Evolutionary conservation across 2,113 vertebrate genomes (phyloP).

Genomic region (Corythaeola cristata): DNA sequence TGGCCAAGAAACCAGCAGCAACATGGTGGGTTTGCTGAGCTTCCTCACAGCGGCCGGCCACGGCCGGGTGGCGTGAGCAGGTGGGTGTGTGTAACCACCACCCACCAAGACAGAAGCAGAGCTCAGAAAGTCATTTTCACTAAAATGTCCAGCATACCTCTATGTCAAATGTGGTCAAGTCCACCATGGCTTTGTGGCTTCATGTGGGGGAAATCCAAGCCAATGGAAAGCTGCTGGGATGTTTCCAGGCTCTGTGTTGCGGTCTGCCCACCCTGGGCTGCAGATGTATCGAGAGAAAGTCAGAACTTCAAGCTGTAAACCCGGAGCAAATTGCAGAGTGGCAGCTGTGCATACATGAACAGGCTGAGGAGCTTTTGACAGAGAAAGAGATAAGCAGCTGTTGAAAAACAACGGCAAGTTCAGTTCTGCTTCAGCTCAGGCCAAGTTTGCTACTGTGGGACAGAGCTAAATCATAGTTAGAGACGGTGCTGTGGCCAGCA

Average conservation of each 20-base stretch:
- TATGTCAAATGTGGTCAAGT: not conserved
- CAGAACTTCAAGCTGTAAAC: not conserved
- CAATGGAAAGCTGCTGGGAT: not conserved
- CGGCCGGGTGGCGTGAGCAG: fast-evolving
- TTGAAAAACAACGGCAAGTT: not conserved
- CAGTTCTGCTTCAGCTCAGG: not conserved
- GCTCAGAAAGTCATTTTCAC: not conserved
- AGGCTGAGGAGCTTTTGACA: not conserved
- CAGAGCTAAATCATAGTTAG: not conserved
- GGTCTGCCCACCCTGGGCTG: not conserved
- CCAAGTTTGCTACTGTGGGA: not conserved
- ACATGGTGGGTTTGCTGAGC: fast-evolving
- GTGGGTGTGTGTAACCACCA: not conserved
- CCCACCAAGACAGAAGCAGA: not conserved
- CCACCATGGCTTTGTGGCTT: not conserved
- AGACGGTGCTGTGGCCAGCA: not conserved
- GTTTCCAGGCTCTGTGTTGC: not conserved
- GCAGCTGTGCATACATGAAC: not conserved
- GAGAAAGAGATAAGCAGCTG: not conserved
- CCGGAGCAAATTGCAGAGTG: fast-evolving
- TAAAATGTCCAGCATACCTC: not conserved
- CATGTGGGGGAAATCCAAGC: not conserved
- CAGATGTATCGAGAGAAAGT: not conserved
- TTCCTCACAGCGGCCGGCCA: fast-evolving
- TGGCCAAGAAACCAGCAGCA: not conserved